These are phyloP conservation scores for Chloroceryle aenea DNA, from an alignment of 2,113 vertebrate species.

Conservation along the genomic window DNA sequence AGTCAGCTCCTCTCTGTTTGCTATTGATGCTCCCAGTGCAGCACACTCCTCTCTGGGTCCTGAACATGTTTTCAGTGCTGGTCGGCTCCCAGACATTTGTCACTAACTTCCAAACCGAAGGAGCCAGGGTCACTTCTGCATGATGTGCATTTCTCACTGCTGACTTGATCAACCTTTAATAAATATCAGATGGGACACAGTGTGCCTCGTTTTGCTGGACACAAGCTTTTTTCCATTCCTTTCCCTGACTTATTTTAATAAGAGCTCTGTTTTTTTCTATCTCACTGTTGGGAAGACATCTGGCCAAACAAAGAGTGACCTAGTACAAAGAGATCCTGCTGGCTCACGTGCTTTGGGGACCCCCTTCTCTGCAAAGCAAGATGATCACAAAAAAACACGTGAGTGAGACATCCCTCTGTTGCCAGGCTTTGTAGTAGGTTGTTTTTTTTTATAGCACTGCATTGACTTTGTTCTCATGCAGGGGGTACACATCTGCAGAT, in stretches of 20 bases:
- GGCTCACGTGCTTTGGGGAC: conserved; percentile 76
- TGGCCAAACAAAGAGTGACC: conserved; percentile 85
- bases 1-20: background rate
- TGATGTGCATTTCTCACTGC: conserved; percentile 36
- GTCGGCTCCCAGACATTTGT: conserved; percentile 41
- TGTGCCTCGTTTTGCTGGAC: conserved; percentile 57
- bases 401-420: conserved; percentile 74
- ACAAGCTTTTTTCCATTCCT: conserved; percentile 53
- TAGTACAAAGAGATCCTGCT: conserved; percentile 86
- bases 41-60: background rate
- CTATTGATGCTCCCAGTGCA: background rate
- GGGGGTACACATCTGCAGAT: conserved; percentile 63
- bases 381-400: conserved; percentile 76
- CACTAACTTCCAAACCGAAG: conserved; percentile 49
- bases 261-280: conserved; percentile 74
- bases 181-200: conserved; percentile 74
- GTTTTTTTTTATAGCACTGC: conserved; percentile 76
- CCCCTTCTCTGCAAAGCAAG: conserved; percentile 73
- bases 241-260: conserved; percentile 72
- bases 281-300: conserved; percentile 83
- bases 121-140: conserved; percentile 55
- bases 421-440: conserved; percentile 74
- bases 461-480: conserved; percentile 76
- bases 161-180: conserved; percentile 68
- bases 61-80: background rate